phyloP scores from a whole-genome alignment of 2,113 vertebrate genomes.

The Apus apus region DNA sequence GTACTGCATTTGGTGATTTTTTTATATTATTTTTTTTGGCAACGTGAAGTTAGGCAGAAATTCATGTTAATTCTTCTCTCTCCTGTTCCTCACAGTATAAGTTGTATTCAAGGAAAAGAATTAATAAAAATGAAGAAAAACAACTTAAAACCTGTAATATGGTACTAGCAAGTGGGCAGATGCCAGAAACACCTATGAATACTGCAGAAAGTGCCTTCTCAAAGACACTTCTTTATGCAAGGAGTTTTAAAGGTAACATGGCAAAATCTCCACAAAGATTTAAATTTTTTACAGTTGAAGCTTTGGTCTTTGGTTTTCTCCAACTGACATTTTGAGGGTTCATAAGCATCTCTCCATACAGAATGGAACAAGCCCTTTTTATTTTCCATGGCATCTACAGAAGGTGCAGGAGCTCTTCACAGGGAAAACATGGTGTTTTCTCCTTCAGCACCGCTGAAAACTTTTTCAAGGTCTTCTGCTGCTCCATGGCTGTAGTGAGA shows the following conservation, averaged over 20 bases:
- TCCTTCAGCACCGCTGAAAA: slow-evolving; percentile 29
- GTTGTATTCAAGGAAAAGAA: not conserved
- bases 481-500: slow-evolving; percentile 49
- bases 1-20: not conserved
- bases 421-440: slow-evolving; percentile 68
- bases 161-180: not conserved
- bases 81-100: not conserved
- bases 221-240: not conserved
- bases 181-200: not conserved
- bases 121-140: slow-evolving; percentile 1
- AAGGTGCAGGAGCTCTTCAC: not conserved
- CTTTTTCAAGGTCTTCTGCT: not conserved
- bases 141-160: not conserved
- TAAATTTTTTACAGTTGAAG: not conserved
- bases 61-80: not conserved
- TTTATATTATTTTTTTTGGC: not conserved
- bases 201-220: not conserved
- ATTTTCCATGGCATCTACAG: not conserved
- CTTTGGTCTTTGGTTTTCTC: not conserved
- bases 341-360: not conserved
- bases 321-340: not conserved
- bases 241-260: not conserved
- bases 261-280: slow-evolving; percentile 14
- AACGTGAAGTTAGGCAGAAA: not conserved
- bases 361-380: not conserved